Percentiles rank a stretch among this genome's conserved stretches.
These are phyloP conservation scores for Rhinogobio ventralis DNA, from an alignment of 2,797 vertebrate species.

Conservation along the genomic window DNA sequence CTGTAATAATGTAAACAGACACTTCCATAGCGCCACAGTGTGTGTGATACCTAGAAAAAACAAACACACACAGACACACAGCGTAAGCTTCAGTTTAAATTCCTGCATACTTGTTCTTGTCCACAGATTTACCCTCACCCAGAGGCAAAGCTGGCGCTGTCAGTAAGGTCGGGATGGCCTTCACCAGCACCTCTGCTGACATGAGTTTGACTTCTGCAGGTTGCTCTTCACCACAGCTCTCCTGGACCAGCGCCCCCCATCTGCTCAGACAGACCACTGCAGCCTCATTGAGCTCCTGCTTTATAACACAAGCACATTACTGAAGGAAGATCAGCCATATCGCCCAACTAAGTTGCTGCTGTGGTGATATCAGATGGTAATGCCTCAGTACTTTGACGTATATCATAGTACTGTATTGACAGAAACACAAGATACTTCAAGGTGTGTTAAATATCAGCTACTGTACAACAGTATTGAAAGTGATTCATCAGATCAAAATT, in stretches of 20 bases:
- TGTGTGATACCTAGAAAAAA: slow-evolving; percentile 78
- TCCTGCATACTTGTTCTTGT: background rate
- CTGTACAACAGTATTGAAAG: background rate
- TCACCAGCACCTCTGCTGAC: slow-evolving; percentile 84
- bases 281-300: slow-evolving; percentile 68
- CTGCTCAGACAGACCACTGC: slow-evolving; percentile 69
- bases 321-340: background rate
- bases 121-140: slow-evolving; percentile 77
- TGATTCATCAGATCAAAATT: background rate
- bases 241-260: slow-evolving; percentile 83
- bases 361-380: background rate
- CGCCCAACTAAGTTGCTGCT: background rate
- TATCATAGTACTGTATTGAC: background rate
- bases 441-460: background rate
- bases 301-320: slow-evolving; percentile 5
- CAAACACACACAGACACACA: slow-evolving; percentile 13
- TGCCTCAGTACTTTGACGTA: background rate
- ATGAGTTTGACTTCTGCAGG: slow-evolving; percentile 85
- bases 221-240: slow-evolving; percentile 84
- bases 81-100: background rate
- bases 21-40: slow-evolving; percentile 87
- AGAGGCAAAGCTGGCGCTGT: slow-evolving; percentile 76
- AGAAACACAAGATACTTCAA: background rate
- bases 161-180: slow-evolving; percentile 76
- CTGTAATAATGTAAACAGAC: slow-evolving; percentile 87